Evolutionary conservation across 1,140 invertebrate species (phyloP), one percentile per base, ranked within the genome.

Genomic region (Reticulitermes speratus): DNA sequence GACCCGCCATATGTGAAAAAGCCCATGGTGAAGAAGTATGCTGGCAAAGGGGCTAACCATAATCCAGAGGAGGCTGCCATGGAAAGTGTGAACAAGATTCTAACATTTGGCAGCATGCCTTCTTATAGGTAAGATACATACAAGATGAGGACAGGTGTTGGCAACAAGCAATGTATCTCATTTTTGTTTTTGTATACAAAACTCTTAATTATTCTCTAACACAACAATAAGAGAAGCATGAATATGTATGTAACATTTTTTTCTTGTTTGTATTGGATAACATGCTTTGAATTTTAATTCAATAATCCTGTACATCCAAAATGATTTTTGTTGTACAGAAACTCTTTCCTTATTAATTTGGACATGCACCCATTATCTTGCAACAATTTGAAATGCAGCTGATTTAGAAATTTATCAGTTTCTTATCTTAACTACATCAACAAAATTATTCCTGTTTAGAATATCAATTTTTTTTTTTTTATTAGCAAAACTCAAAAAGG

Each of bases 1-100:
- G 96, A 97, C 90, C 94, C 95, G 87, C 95, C 96, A 59, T 97
- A 97, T 92, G 93, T 94, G 89, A 97, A 97, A 93, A 96, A 96
- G 89, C 95, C 95, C 44, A 94, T 95, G 87, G 93, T 94, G 84
- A 97, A 96, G 92, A 94, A 93, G 88, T 95, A 95, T 91, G 91
- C 91, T 65, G 91, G 90, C 44, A 92, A 93, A 87, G 38, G 85
- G 86, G 48, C 94, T n/a, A 92, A 93, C 86, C 94, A 95, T 90
- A 94, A 94, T 19, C 94, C 95, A 89, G 94, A 96, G 89, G 96
- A 96, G 90, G 94, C 94, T 86, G 94, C 94, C 44, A 90, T 96
- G 89, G 96, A 97, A 88, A 94, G 93, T 89, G 94, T 94, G 84
- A 95, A 96, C 91, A 96, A 96, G 91, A 95, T 96, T 88, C 94